Evolutionary conservation across 2,888 invertebrate genomes (phyloP), one percentile per base, ranked within the genome.

Genomic region (Axea sp.): DNA sequence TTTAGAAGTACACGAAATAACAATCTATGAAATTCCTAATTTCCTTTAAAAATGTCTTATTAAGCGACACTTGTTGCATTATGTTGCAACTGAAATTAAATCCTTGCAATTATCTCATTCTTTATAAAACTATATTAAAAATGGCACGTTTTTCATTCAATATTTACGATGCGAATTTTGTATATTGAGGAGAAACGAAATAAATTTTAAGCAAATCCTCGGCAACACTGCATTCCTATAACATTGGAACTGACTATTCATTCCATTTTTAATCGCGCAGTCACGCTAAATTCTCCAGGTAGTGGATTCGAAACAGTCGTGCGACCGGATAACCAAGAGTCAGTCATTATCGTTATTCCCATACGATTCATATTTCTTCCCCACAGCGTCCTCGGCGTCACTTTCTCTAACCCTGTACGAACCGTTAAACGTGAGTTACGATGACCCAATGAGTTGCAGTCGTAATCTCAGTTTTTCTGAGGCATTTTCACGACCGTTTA

Each of bases 321-420:
- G 75, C 60, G 79, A 79, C 78, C 79, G 80, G 78, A 83, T 81
- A 64, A 76, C 76, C 33, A 80, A 80, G 55, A 80, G 75, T 45
- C 75, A 75, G 30, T 76, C 59, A 59, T 76, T 79, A 73, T 75
- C 80, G 17, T 73, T 75, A 67, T 73, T 75, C 62, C 73, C 69
- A 72, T 75, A 76, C 73, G 77, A 76, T 62, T 51, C 43, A 65
- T 55, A 73, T 65, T 73, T 68, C 68, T 45, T 72, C 45, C 60
- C 75, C 51, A 35, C 73, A 28, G 59, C 73, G 30, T 74, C 80
- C 51, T 72, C 77, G 0, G 8, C 17, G 11, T 49, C 67, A 9
- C 76, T 81, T 30, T 76, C 83, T 28, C 83, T 83, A 43, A 74
- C 80, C 22, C 79, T 82, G 71, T 83, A 82, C 57, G 77, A 85